These are phyloP conservation scores for Eulemur macaco DNA, from an alignment of 2,113 vertebrate species.

Conservation along the genomic window DNA sequence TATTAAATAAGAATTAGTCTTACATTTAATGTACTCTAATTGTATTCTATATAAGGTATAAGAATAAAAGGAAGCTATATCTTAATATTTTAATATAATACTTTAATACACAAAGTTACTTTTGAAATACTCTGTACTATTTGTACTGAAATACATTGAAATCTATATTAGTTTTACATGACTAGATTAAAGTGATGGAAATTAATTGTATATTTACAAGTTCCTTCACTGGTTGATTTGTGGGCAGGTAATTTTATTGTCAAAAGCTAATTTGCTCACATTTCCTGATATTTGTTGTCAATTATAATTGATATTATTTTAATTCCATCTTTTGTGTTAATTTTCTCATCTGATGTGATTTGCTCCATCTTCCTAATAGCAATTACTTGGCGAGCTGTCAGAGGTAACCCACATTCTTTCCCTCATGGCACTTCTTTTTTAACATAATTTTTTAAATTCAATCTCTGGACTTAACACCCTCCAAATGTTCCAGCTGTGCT, in stretches of 20 bases:
- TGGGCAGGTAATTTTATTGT: conserved; percentile 65
- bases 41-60: neutral
- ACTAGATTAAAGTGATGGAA: neutral
- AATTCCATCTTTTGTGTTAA: conserved; percentile 61
- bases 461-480: conserved; percentile 70
- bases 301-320: conserved; percentile 59
- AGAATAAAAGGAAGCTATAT: neutral
- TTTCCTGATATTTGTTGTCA: conserved; percentile 45
- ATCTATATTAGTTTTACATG: neutral
- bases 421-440: conserved; percentile 60
- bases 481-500: conserved; percentile 68
- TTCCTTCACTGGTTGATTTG: conserved; percentile 28
- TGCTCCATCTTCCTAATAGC: conserved; percentile 86
- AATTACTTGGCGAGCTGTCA: conserved; percentile 96
- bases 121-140: neutral
- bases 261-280: conserved; percentile 40
- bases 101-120: neutral
- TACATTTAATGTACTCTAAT: neutral
- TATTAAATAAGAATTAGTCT: neutral
- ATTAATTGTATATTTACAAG: conserved; percentile 49
- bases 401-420: conserved; percentile 90
- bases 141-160: neutral
- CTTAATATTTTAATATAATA: neutral
- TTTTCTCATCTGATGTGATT: conserved; percentile 77
- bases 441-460: conserved; percentile 55